Evolutionary conservation across 2,797 vertebrate genomes (phyloP), one percentile per base, ranked within the genome.

Genomic region (Rhynchonycteris naso): DNA sequence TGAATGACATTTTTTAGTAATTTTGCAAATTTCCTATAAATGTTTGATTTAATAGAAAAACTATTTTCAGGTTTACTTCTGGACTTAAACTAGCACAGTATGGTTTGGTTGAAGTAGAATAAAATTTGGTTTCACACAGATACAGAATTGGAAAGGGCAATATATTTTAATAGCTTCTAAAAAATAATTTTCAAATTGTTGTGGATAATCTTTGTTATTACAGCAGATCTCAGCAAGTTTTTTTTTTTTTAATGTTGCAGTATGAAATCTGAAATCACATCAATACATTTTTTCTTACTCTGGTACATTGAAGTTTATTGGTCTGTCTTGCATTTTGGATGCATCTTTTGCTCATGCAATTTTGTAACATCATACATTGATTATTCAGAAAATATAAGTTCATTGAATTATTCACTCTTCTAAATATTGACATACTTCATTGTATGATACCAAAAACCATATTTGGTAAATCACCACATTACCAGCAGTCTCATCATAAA

Each of bases 1-100:
- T 72, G 26, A 85, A 85, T 85, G 35, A 63, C 35, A 69, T 38
- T 66, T 7, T 66, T 72, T 47, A 68, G 43, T 50, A 54, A 68
- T 79, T 74, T 84, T 91, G 12, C 59, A 56, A n/a, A 61, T 92
- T 54, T 91, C 7, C 68, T 75, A 75, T 69, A 76, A 90, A 78
- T 75, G 56, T 71, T 9, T 72, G 35, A 26, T n/a, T 87, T 88
- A 78, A 28, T 38, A 65, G 61, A 59, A 87, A 59, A 35, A n/a
- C 0, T 82, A 15, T 82, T 79, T 59, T 78, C 54, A 19, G 59
- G 65, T 66, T 50, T n/a, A n/a, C 65, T 92, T 71, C 35, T 92
- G 63, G 38, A 72, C 80, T 82, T 12, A 19, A 47, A 63, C 18
- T 72, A 26, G 47, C 38, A 5, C 76, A 86, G 4, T 86, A 33